phyloP scores from a whole-genome alignment of 2,113 vertebrate genomes.

The Nematolebias whitei region DNA sequence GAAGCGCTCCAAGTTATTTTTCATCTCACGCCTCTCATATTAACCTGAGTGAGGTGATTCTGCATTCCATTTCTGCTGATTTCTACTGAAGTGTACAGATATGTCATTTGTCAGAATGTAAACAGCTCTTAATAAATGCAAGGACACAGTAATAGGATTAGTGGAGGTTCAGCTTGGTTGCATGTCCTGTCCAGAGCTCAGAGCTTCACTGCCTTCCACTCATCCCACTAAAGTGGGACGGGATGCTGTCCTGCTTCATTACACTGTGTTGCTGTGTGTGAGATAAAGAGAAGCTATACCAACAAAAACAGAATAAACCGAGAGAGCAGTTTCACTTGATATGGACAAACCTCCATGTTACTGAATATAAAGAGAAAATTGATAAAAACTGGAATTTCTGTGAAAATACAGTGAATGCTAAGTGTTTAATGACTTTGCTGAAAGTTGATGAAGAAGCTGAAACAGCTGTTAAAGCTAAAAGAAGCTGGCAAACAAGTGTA shows the following conservation, averaged over 20 bases:
- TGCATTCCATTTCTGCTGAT: slow-evolving; percentile 17
- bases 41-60: slow-evolving; percentile 4
- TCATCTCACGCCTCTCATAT: neutral
- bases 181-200: slow-evolving; percentile 51
- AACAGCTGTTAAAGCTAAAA: too few relatives aligned
- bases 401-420: too few relatives aligned
- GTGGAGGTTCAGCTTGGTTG: slow-evolving; percentile 78
- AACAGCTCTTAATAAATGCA: slow-evolving; percentile 76
- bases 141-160: slow-evolving; percentile 83
- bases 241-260: slow-evolving; percentile 18
- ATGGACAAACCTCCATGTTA: neutral
- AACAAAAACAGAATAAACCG: neutral
- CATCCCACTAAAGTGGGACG: slow-evolving; percentile 20
- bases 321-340: neutral
- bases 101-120: slow-evolving; percentile 68
- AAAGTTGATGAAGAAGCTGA: too few relatives aligned
- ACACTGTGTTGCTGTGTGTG: slow-evolving; percentile 20
- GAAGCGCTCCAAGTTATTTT: neutral
- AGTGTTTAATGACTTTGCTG: too few relatives aligned
- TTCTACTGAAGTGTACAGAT: slow-evolving; percentile 8
- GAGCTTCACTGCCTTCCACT: slow-evolving; percentile 22
- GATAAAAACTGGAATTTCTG: neutral
- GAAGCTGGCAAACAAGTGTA: too few relatives aligned
- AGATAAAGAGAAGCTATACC: neutral
- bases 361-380: neutral